Conservation (phyloP, 2,888 invertebrate species). For the Abrostola triplasia region DNA sequence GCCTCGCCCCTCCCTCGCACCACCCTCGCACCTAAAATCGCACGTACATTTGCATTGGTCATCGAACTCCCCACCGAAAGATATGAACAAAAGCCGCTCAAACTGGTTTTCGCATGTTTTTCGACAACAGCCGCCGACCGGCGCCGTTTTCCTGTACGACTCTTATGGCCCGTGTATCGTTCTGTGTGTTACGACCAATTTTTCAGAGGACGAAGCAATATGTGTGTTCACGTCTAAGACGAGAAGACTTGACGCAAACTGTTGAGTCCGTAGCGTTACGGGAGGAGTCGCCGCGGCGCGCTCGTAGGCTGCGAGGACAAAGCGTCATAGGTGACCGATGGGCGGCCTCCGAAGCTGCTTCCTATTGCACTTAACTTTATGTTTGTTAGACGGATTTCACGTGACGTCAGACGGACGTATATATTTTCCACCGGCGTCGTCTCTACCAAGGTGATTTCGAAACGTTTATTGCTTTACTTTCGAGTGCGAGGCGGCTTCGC, state of each 20-base stretch:
- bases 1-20: constrained; percentile 69
- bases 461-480: constrained; percentile 70
- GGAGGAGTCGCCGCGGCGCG: constrained; percentile 10
- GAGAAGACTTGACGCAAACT: constrained; percentile 28
- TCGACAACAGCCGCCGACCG: constrained; percentile 70
- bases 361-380: constrained; percentile 56
- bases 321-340: constrained; percentile 48
- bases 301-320: constrained; percentile 53
- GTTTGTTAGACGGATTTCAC: constrained; percentile 61
- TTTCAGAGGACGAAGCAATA: constrained; percentile 61
- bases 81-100: constrained; percentile 82
- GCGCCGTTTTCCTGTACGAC: constrained; percentile 73
- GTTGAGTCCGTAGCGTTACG: constrained; percentile 33
- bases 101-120: constrained; percentile 85
- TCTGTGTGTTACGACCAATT: constrained; percentile 56
- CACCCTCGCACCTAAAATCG: constrained; percentile 81
- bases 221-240: constrained; percentile 41
- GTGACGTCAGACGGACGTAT: constrained; percentile 66
- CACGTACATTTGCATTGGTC: constrained; percentile 82
- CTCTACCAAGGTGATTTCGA: constrained; percentile 73
- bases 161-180: constrained; percentile 60
- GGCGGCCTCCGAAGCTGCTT: constrained; percentile 49
- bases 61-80: constrained; percentile 83
- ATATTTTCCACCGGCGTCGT: constrained; percentile 67
- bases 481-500: constrained; percentile 63